Conservation (phyloP, 2,797 vertebrate species). For the Hyperoplus lanceolatus region DNA sequence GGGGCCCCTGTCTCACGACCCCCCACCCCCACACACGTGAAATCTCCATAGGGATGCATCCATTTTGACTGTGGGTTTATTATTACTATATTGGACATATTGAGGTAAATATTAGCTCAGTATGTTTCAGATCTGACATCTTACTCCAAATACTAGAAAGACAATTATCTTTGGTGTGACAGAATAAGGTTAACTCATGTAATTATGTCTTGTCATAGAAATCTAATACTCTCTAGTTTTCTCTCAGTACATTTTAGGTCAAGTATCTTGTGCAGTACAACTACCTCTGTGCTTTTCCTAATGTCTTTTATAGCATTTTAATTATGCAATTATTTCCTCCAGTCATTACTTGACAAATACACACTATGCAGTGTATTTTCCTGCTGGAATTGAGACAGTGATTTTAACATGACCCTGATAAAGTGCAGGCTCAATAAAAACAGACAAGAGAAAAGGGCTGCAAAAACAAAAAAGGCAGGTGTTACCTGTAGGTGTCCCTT, state of each 20-base stretch:
- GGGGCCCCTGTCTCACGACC: constrained; percentile 29
- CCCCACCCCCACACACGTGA: background rate
- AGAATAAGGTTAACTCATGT: constrained; percentile 40
- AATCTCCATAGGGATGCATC: constrained; percentile 23
- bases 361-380: constrained; percentile 21
- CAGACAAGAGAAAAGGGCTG: constrained; percentile 41
- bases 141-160: constrained; percentile 39
- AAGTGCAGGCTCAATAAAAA: constrained; percentile 64
- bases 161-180: constrained; percentile 51
- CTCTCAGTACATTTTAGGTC: constrained; percentile 62
- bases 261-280: constrained; percentile 55
- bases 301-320: constrained; percentile 66
- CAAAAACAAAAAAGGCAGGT: constrained; percentile 67
- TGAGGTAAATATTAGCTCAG: constrained; percentile 14
- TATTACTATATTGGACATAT: constrained; percentile 16
- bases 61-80: constrained; percentile 36
- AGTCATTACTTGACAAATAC: constrained; percentile 53
- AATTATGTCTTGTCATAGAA: constrained; percentile 57
- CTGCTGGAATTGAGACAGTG: constrained; percentile 32
- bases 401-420: constrained; percentile 63
- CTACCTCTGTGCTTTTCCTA: constrained; percentile 40
- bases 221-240: constrained; percentile 33
- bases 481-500: constrained; percentile 72
- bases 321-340: constrained; percentile 54
- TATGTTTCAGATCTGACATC: constrained; percentile 44